Conservation (phyloP, 2,797 vertebrate genomes). For the Melanotaenia boesemani region DNA sequence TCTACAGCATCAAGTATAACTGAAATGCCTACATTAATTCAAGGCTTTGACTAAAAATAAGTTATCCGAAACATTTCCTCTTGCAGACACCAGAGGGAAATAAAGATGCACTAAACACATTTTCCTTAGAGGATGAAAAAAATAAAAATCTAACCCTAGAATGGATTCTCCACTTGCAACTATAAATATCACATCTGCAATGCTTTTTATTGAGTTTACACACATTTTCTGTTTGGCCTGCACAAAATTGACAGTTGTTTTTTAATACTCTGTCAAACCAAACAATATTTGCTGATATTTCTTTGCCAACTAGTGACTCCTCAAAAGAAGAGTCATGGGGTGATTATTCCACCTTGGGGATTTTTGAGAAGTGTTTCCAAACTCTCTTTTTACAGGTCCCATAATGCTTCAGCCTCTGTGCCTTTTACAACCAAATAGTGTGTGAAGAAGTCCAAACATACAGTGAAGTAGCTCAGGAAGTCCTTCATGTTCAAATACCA, state of each 20-base stretch:
- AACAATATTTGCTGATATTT: constrained; percentile 35
- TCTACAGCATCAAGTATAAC: background rate
- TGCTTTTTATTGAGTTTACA: background rate
- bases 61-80: constrained; percentile 7
- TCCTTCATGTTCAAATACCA: constrained; percentile 46
- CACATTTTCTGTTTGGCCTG: constrained; percentile 27
- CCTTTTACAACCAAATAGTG: constrained; percentile 55
- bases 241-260: constrained; percentile 8
- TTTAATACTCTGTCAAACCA: constrained; percentile 14
- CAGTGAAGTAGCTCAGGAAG: constrained; percentile 45
- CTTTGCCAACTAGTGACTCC: constrained; percentile 23
- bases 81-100: constrained; percentile 51
- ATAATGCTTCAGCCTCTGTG: constrained; percentile 28
- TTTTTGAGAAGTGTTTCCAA: constrained; percentile 39
- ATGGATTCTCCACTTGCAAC: background rate
- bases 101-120: constrained; percentile 36
- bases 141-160: background rate
- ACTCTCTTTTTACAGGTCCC: constrained; percentile 49
- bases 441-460: constrained; percentile 39
- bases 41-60: background rate
- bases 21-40: background rate
- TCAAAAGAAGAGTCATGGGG: constrained; percentile 24
- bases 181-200: constrained; percentile 20
- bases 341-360: constrained; percentile 29
- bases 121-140: background rate